Percentiles rank a stretch among this genome's conserved stretches.
phyloP scores from a whole-genome alignment of 2,888 invertebrate species.

The Himalopsyche japonica region DNA sequence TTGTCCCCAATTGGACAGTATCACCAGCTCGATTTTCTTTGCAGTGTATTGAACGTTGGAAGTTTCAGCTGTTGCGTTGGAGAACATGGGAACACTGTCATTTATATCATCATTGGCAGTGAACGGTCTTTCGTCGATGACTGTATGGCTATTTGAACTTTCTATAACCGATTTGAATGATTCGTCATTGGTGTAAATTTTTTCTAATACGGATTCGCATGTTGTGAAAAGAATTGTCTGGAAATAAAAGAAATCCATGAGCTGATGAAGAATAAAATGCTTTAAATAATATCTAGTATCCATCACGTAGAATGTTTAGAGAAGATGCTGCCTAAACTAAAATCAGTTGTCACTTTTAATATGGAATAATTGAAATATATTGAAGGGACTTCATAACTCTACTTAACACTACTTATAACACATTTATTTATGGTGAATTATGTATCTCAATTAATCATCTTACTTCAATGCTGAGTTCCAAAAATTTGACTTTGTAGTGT shows the following conservation, averaged over 20 bases:
- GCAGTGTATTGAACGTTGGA: slow-evolving; percentile 47
- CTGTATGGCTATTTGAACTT: slow-evolving; percentile 53
- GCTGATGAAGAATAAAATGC: no score
- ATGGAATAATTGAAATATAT: neutral
- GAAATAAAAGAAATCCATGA: slow-evolving; percentile 43
- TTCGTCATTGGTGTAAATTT: slow-evolving; percentile 57
- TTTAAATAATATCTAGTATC: no score
- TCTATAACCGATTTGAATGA: slow-evolving; percentile 51
- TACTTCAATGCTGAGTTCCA: no score
- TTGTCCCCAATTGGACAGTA: slow-evolving; percentile 69
- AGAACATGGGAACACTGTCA: neutral
- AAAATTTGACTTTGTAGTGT: no score
- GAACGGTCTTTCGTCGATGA: slow-evolving; percentile 61
- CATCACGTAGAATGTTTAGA: no score
- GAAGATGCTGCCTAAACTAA: neutral
- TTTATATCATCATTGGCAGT: slow-evolving; percentile 56
- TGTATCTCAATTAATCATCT: no score
- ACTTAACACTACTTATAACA: no score
- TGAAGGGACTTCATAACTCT: neutral
- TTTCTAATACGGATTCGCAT: slow-evolving; percentile 71
- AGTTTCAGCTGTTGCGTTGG: neutral
- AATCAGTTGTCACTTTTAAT: no score
- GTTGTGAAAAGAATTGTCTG: slow-evolving; percentile 86
- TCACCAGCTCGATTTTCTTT: slow-evolving; percentile 57
- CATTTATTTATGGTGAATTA: no score